Percentiles rank a stretch among this genome's conserved stretches.
Conservation (phyloP, 2,113 vertebrate genomes). For the Arenaria interpres region DNA sequence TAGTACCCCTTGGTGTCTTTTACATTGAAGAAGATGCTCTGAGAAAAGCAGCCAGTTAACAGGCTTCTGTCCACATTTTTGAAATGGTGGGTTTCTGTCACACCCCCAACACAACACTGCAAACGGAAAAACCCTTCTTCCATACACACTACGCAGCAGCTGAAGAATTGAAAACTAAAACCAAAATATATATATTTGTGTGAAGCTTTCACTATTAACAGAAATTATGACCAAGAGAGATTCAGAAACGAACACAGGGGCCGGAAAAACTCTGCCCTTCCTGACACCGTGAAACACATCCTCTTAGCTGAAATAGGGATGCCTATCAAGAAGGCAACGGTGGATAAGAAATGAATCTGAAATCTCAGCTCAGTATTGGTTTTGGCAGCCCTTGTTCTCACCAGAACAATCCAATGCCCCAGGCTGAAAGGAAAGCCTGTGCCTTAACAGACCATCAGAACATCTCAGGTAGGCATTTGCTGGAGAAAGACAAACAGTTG, state of each 20-base stretch:
- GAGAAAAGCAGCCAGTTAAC: background rate
- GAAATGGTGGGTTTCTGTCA: background rate
- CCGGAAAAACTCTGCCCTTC: background rate
- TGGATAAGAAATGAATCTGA: background rate
- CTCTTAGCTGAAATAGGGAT: background rate
- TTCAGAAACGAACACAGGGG: background rate
- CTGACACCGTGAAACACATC: conserved; percentile 48
- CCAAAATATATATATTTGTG: background rate
- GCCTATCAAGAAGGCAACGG: background rate
- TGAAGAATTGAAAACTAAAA: background rate
- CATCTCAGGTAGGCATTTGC: conserved; percentile 8
- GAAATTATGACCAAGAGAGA: background rate
- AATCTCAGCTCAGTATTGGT: conserved; percentile 14
- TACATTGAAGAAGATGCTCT: background rate
- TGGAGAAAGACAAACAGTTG: background rate
- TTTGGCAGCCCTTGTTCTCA: background rate
- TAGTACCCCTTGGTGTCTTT: background rate
- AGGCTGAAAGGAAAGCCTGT: background rate
- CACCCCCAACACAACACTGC: background rate
- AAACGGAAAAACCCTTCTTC: background rate
- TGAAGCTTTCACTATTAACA: background rate
- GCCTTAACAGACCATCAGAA: conserved; percentile 38
- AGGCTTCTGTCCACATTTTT: background rate
- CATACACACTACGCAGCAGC: background rate
- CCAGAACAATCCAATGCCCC: conserved; percentile 16